These are phyloP conservation scores for Andrena trimmerana DNA, from an alignment of 2,888 invertebrate genomes.

Conservation along the genomic window DNA sequence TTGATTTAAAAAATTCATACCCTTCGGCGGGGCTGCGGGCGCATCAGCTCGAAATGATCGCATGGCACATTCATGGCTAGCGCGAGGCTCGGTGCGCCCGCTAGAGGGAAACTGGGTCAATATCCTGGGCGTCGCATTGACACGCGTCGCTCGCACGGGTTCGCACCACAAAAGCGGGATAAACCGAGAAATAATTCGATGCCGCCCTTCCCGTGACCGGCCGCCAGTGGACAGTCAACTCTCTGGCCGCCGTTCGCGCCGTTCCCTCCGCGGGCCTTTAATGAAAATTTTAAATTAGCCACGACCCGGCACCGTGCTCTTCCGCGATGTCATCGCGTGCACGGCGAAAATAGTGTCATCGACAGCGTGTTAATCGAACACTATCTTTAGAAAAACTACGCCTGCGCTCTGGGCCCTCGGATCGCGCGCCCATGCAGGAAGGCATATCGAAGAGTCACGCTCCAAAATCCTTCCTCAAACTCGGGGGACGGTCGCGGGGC, in stretches of 20 bases:
- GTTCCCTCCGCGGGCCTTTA: constrained; percentile 31
- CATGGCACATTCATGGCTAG: constrained; percentile 63
- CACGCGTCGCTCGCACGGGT: constrained; percentile 51
- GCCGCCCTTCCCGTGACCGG: background rate
- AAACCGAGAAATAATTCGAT: constrained; percentile 52
- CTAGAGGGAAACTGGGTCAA: constrained; percentile 74
- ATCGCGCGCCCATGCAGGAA: constrained; percentile 2
- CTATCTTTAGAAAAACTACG: constrained; percentile 17
- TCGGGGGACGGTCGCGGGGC: too few species aligned
- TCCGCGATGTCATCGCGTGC: constrained; percentile 10
- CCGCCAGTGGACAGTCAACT: background rate
- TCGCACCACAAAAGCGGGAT: constrained; percentile 53
- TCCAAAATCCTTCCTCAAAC: too few species aligned
- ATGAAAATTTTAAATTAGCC: constrained; percentile 62
- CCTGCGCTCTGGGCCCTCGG: constrained; percentile 16
- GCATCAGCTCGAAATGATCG: constrained; percentile 64
- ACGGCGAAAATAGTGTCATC: constrained; percentile 22
- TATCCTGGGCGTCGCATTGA: constrained; percentile 75
- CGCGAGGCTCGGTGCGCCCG: constrained; percentile 51
- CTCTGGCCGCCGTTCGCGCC: constrained; percentile 20
- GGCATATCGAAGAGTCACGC: constrained; percentile 23
- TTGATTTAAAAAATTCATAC: constrained; percentile 50
- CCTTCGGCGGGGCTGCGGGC: constrained; percentile 35
- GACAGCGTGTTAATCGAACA: constrained; percentile 24
- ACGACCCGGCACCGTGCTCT: background rate